Conservation (phyloP, 2,113 vertebrate species). For the Rhinopithecus roxellana region DNA sequence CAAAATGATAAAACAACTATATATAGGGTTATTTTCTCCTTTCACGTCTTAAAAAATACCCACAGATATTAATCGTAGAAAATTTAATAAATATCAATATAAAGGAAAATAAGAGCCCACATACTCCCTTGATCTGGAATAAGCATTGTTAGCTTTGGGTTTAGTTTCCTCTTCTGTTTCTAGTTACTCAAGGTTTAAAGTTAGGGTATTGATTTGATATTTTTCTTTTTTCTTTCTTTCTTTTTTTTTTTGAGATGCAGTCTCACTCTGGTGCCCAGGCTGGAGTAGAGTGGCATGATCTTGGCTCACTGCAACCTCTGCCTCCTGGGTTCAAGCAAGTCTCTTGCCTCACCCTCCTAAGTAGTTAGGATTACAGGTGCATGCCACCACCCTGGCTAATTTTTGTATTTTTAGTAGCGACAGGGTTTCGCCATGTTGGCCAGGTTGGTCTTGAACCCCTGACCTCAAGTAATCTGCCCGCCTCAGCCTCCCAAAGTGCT, state of each 20-base stretch:
- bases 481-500: no score
- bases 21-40: background rate
- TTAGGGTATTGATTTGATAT: background rate
- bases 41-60: background rate
- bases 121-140: background rate
- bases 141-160: background rate
- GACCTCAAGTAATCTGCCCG: no score
- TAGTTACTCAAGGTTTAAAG: background rate
- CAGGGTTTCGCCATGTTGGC: no score
- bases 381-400: no score
- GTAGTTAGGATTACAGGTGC: no score
- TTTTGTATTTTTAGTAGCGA: no score
- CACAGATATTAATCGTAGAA: background rate
- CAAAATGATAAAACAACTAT: conserved; percentile 14
- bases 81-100: background rate
- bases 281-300: no score
- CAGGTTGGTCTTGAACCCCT: no score
- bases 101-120: background rate
- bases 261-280: no score
- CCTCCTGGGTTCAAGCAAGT: no score
- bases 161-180: background rate
- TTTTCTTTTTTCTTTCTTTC: background rate
- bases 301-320: no score
- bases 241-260: background rate
- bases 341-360: no score